Percentiles rank a stretch among this genome's conserved stretches.
Conservation (phyloP, 2,797 vertebrate genomes). For the Dendrocincla tyrannina region DNA sequence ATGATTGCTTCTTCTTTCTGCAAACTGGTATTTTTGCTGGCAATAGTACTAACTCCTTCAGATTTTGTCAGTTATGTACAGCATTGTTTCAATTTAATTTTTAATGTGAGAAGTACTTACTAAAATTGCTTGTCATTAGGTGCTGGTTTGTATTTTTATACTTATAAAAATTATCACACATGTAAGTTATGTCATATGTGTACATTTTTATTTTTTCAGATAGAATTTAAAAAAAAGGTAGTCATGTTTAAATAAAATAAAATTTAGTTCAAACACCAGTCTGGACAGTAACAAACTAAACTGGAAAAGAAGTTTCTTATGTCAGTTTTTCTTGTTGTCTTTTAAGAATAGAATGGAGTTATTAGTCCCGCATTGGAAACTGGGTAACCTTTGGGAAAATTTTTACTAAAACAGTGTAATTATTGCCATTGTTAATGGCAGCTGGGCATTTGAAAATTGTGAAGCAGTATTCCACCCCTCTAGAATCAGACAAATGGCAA, state of each 20-base stretch:
- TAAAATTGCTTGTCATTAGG: neutral
- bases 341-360: neutral
- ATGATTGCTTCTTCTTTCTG: fast-evolving
- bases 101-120: neutral
- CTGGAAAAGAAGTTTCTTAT: neutral
- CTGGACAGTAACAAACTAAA: neutral
- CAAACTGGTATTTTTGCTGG: neutral
- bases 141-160: neutral
- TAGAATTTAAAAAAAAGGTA: neutral
- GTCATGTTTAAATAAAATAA: neutral
- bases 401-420: neutral
- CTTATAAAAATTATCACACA: fast-evolving
- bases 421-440: neutral
- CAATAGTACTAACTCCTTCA: neutral
- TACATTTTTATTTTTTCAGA: neutral
- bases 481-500: neutral
- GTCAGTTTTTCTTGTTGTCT: neutral
- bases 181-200: neutral
- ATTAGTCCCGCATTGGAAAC: neutral
- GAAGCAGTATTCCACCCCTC: neutral
- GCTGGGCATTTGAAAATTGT: neutral
- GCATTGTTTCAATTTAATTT: neutral
- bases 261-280: neutral
- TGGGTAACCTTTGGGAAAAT: neutral
- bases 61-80: neutral